Evolutionary conservation across 1,140 invertebrate genomes (phyloP).

Genomic region (Eurosta solidaginis): DNA sequence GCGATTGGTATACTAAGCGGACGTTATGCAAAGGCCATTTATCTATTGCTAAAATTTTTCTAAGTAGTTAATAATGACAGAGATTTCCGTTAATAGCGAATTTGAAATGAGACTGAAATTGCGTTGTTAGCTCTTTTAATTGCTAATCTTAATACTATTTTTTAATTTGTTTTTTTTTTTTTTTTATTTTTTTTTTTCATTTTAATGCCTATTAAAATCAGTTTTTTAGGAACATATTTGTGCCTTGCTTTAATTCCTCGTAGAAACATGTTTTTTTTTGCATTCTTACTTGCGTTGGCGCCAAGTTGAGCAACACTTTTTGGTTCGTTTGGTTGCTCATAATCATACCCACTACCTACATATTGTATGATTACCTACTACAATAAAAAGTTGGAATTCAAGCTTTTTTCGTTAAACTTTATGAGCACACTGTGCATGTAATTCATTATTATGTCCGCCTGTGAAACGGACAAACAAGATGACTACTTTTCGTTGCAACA

Average conservation of each 20-base stretch:
- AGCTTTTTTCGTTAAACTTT: background rate
- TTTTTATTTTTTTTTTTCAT: background rate
- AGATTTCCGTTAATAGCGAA: constrained; percentile 22
- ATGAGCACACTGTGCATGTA: background rate
- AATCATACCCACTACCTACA: too few species aligned
- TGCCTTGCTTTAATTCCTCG: too few species aligned
- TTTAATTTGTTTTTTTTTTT: background rate
- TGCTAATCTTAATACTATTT: too few species aligned
- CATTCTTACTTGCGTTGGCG: background rate
- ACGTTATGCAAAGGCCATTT: background rate
- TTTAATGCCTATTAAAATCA: background rate
- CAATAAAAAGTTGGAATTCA: background rate
- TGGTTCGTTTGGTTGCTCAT: too few species aligned
- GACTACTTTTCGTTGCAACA: constrained; percentile 46
- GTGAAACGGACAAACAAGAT: constrained; percentile 59
- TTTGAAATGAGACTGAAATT: background rate
- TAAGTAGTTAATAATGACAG: background rate
- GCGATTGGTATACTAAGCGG: background rate
- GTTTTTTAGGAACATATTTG: too few species aligned
- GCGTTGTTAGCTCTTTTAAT: too few species aligned
- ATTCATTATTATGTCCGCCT: constrained; percentile 49
- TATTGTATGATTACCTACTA: background rate
- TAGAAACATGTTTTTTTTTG: background rate
- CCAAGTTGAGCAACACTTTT: background rate
- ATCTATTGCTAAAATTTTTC: background rate